Percentiles rank a stretch among this genome's conserved stretches.
Conservation (phyloP, 2,888 invertebrate species). For the Gastracanthus pulcherrimus region DNA sequence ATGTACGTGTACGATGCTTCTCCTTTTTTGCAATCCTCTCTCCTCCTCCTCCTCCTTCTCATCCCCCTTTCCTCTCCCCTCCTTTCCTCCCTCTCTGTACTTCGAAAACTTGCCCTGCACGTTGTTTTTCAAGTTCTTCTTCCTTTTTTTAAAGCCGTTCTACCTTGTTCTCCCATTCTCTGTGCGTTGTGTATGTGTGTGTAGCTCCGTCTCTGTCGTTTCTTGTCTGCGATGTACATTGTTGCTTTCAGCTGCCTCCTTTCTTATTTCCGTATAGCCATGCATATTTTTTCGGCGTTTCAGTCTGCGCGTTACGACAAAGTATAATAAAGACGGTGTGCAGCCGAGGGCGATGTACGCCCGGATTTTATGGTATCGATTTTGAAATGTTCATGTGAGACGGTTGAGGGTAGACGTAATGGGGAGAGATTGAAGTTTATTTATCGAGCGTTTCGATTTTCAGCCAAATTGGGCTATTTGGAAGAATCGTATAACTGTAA, state of each 20-base stretch:
- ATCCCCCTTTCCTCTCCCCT: background rate
- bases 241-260: slow-evolving; percentile 3
- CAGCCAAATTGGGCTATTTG: too few relatives aligned
- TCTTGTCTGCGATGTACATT: too few relatives aligned
- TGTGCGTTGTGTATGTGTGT: too few relatives aligned
- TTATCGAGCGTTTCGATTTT: too few relatives aligned
- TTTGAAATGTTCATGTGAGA: background rate
- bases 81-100: background rate
- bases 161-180: slow-evolving; percentile 53
- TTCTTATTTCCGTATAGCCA: slow-evolving; percentile 12
- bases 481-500: too few relatives aligned
- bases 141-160: slow-evolving; percentile 41
- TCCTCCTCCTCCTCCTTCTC: slow-evolving; percentile 31
- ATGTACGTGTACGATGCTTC: slow-evolving; percentile 66
- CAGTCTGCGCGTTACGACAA: slow-evolving; percentile 40
- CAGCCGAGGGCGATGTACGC: background rate
- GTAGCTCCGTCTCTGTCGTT: slow-evolving; percentile 34
- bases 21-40: slow-evolving; percentile 60
- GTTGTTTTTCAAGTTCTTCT: slow-evolving; percentile 54
- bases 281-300: slow-evolving; percentile 20
- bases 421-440: background rate
- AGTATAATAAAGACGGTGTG: too few relatives aligned
- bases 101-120: slow-evolving; percentile 24
- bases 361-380: slow-evolving; percentile 10
- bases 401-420: background rate